phyloP scores from a whole-genome alignment of 2,888 invertebrate genomes.

The Pseudeuparius sepicola region DNA sequence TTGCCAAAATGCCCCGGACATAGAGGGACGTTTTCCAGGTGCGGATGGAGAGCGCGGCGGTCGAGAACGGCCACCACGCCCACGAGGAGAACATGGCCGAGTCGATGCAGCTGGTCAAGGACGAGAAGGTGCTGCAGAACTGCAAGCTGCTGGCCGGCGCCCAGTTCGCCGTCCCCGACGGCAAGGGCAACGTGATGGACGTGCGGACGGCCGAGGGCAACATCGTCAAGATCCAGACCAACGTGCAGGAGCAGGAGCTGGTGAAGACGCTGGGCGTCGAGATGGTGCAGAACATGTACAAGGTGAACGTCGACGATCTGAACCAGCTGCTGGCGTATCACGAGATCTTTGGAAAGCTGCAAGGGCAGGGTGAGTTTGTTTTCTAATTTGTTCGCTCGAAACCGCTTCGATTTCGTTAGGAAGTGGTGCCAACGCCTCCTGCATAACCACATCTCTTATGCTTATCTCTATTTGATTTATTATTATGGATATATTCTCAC shows the following conservation, averaged over 20 bases:
- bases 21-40: too few relatives aligned
- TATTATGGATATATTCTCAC: too few relatives aligned
- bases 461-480: too few relatives aligned
- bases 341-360: slow-evolving; percentile 70
- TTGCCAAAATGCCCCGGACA: too few relatives aligned
- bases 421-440: too few relatives aligned
- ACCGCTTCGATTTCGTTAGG: neutral
- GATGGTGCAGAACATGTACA: slow-evolving; percentile 73
- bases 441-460: too few relatives aligned
- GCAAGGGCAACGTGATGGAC: slow-evolving; percentile 48
- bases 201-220: slow-evolving; percentile 58
- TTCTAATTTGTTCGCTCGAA: slow-evolving; percentile 6
- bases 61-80: slow-evolving; percentile 15
- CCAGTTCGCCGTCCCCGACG: slow-evolving; percentile 35
- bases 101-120: slow-evolving; percentile 43
- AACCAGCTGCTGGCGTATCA: slow-evolving; percentile 78
- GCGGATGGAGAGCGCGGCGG: slow-evolving; percentile 15
- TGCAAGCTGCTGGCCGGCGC: slow-evolving; percentile 38
- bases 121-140: slow-evolving; percentile 47
- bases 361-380: slow-evolving; percentile 34
- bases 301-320: slow-evolving; percentile 67
- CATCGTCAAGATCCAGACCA: slow-evolving; percentile 62
- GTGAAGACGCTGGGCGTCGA: slow-evolving; percentile 52
- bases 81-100: slow-evolving; percentile 28
- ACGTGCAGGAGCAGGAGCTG: slow-evolving; percentile 49